A percentile compares a stretch with the other conserved stretches of the same genome.
These are phyloP conservation scores for Neolamprologus toae DNA, from an alignment of 2,113 vertebrate species.

Conservation along the genomic window DNA sequence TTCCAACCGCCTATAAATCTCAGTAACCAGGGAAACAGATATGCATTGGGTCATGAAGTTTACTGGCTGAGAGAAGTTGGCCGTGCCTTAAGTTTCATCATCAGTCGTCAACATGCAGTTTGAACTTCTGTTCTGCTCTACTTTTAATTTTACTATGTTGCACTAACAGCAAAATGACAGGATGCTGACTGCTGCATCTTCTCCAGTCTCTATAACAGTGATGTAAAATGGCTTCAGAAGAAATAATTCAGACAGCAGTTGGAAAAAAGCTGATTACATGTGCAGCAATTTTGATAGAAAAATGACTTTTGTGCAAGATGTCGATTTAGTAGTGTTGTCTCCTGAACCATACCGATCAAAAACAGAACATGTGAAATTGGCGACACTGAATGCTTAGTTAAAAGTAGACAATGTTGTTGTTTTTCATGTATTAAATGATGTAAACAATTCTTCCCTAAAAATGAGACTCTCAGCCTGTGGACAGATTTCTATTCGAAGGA, in stretches of 20 bases:
- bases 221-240: background rate
- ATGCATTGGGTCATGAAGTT: background rate
- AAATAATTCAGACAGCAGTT: background rate
- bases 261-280: background rate
- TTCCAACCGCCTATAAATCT: background rate
- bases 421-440: background rate
- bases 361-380: background rate
- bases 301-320: fast-evolving
- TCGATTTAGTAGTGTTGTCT: background rate
- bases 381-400: background rate
- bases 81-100: background rate
- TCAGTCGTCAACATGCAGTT: background rate
- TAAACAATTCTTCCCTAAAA: background rate
- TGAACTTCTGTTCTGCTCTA: background rate
- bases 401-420: background rate
- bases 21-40: slow-evolving; percentile 8
- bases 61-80: background rate
- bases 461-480: background rate
- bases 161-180: background rate
- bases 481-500: background rate
- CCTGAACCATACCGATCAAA: background rate
- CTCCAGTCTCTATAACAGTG: background rate
- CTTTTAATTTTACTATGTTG: background rate
- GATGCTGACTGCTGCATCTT: background rate
- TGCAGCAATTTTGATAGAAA: background rate